Evolutionary conservation across 2,888 invertebrate species (phyloP).

Genomic region (Andrena haemorrhoa): DNA sequence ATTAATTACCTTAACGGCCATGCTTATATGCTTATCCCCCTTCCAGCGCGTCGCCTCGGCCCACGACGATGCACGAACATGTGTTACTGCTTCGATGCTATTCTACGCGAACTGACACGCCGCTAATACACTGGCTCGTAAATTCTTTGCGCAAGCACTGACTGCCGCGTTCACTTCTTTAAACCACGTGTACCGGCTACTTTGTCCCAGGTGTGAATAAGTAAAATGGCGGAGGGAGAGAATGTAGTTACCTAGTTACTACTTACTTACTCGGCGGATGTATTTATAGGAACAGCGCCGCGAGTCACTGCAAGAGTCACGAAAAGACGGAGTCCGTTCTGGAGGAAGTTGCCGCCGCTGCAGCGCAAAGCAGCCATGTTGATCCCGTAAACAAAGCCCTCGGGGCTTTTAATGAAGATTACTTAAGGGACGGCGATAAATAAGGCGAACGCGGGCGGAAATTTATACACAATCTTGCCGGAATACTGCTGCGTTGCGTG

Average conservation of each 20-base stretch:
- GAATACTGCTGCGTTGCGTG: background rate
- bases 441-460: background rate
- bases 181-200: background rate
- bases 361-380: background rate
- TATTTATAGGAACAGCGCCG: no score
- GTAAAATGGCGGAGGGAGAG: no score
- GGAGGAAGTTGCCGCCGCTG: background rate
- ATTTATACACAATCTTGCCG: background rate
- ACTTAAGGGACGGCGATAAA: conserved; percentile 15
- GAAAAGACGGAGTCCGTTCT: background rate
- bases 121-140: background rate
- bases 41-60: conserved; percentile 21
- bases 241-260: no score
- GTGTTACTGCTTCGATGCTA: conserved; percentile 10
- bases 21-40: conserved; percentile 71
- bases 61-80: conserved; percentile 24
- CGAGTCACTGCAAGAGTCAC: background rate
- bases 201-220: no score
- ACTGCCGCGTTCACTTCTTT: background rate
- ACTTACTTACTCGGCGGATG: no score
- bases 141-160: no score
- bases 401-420: conserved; percentile 29
- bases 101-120: conserved; percentile 2
- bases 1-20: conserved; percentile 73
- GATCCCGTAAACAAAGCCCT: conserved; percentile 7